These are phyloP conservation scores for Coptodon bakossiorum DNA, from an alignment of 2,113 vertebrate species.

Conservation along the genomic window DNA sequence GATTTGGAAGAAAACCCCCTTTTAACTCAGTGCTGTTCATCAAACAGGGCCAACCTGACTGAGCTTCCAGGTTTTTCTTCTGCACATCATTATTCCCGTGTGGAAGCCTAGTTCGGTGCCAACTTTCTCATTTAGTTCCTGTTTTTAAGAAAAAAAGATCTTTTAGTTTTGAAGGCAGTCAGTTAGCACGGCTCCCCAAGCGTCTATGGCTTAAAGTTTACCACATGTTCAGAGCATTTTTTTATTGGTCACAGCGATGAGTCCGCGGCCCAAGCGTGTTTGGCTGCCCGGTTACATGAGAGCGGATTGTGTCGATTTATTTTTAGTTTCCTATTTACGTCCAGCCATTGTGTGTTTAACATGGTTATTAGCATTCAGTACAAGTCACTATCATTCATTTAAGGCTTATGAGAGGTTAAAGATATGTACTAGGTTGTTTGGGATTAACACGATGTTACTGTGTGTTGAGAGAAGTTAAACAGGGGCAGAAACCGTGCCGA, in stretches of 20 bases:
- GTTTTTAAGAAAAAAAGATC: neutral
- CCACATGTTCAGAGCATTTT: neutral
- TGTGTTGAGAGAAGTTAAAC: neutral
- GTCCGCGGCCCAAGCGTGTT: neutral
- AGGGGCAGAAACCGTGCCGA: neutral
- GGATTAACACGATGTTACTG: neutral
- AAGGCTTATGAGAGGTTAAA: constrained; percentile 13
- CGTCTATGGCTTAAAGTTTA: constrained; percentile 74
- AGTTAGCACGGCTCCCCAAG: constrained; percentile 11
- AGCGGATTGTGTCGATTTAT: constrained; percentile 8
- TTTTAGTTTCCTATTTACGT: neutral
- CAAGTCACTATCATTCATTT: constrained; percentile 1
- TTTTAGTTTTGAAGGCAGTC: constrained; percentile 76
- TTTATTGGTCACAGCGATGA: neutral
- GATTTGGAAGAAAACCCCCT: accelerated
- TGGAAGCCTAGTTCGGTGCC: constrained; percentile 76
- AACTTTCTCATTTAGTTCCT: constrained; percentile 52
- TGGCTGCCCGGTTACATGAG: neutral
- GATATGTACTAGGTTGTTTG: neutral
- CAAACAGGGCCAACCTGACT: neutral
- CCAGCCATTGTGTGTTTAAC: neutral
- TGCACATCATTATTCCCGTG: constrained; percentile 60
- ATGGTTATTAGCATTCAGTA: constrained; percentile 8
- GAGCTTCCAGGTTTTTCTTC: constrained; percentile 4
- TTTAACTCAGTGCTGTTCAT: neutral